Conservation (phyloP, 37 sponge, comb jelly and placozoan genomes). For the Aplysina aerophoba region DNA sequence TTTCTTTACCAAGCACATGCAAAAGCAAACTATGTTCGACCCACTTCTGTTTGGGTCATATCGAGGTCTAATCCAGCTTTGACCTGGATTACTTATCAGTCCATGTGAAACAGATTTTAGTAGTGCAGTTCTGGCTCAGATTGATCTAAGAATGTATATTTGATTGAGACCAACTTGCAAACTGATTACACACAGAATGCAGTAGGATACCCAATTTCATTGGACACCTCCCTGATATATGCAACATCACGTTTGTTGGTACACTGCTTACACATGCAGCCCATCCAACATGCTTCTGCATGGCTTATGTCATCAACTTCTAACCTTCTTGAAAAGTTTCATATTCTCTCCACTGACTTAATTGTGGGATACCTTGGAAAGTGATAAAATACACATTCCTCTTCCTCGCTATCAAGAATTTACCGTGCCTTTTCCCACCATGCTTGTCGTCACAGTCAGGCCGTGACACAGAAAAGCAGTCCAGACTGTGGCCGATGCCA, state of each 20-base stretch:
- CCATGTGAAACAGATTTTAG: no score
- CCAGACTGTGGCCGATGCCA: background rate
- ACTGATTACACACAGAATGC: no score
- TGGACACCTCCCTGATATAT: no score
- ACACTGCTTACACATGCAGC: background rate
- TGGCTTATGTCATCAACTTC: background rate
- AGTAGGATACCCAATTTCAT: no score
- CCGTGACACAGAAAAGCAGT: background rate
- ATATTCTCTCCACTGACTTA: background rate
- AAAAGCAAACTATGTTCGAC: no score
- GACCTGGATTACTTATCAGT: no score
- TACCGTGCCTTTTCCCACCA: background rate
- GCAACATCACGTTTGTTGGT: background rate
- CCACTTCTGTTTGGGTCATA: no score
- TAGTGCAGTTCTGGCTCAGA: no score
- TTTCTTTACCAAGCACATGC: no score
- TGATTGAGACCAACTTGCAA: no score
- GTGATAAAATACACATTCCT: constrained; percentile 1
- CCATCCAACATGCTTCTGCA: background rate
- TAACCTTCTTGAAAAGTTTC: constrained; percentile 51
- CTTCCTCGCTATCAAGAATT: constrained; percentile 1
- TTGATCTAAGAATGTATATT: no score
- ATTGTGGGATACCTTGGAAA: background rate
- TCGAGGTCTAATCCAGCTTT: no score
- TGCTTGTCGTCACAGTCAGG: background rate